phyloP scores from a whole-genome alignment of 2,797 vertebrate genomes.

The Pipistrellus nathusii region DNA sequence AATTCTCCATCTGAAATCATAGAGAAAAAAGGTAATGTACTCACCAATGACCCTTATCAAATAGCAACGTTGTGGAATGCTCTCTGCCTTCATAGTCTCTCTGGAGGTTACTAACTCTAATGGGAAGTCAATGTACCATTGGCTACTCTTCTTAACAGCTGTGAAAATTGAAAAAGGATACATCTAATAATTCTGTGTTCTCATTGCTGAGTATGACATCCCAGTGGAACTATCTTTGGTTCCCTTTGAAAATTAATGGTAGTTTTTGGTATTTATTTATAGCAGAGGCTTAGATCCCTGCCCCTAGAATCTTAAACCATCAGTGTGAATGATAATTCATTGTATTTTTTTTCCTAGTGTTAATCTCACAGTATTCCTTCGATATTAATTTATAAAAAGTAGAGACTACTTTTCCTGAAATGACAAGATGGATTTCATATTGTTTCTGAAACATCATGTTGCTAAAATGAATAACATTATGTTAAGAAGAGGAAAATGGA shows the following conservation, averaged over 20 bases:
- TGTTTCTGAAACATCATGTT: background rate
- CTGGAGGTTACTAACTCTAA: constrained; percentile 47
- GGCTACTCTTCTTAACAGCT: constrained; percentile 58
- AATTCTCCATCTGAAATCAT: constrained; percentile 77
- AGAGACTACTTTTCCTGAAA: constrained; percentile 33
- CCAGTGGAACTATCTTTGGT: background rate
- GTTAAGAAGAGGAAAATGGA: background rate
- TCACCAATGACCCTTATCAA: constrained; percentile 80
- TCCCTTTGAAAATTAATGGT: constrained; percentile 60
- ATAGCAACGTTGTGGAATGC: constrained; percentile 56
- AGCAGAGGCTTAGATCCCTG: constrained; percentile 75
- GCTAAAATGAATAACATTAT: background rate
- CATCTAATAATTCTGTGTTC: constrained; percentile 58
- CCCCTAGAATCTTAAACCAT: constrained; percentile 74
- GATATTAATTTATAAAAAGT: constrained; percentile 73
- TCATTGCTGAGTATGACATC: constrained; percentile 25
- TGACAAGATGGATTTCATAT: background rate
- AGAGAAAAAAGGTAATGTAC: constrained; percentile 68
- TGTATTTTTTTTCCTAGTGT: constrained; percentile 66
- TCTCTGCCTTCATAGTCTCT: constrained; percentile 5
- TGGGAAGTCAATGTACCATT: constrained; percentile 69
- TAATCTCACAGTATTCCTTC: constrained; percentile 79
- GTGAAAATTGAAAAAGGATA: constrained; percentile 56
- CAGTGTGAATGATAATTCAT: constrained; percentile 73
- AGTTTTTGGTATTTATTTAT: constrained; percentile 57